These are phyloP conservation scores for Lasioglossum oenotherae DNA, from an alignment of 2,888 invertebrate genomes.

Conservation along the genomic window DNA sequence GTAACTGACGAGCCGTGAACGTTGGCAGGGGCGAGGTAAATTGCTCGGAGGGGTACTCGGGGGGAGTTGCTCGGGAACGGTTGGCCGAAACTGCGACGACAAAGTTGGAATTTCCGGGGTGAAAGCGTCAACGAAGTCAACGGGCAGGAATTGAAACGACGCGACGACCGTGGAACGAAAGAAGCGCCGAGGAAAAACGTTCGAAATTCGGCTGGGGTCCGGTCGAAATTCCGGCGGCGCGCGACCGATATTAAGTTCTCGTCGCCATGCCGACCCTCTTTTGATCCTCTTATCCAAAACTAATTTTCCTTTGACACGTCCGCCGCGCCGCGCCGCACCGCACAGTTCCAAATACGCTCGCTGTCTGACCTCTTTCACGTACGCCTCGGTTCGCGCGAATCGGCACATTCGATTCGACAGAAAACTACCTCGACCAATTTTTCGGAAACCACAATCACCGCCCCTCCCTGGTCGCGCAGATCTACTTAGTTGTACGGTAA, in stretches of 20 bases:
- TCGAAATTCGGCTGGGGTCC: not conserved
- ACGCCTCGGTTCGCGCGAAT: conserved; percentile 29
- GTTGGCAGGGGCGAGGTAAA: conserved; percentile 48
- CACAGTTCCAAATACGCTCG: conserved; percentile 54
- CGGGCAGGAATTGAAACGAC: conserved; percentile 50
- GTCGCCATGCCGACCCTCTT: conserved; percentile 36
- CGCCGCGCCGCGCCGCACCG: not conserved
- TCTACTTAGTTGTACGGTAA: too few relatives aligned
- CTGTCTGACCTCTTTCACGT: conserved; percentile 51
- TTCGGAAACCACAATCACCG: not conserved
- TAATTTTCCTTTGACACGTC: conserved; percentile 64
- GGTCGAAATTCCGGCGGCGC: conserved; percentile 34
- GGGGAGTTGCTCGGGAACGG: conserved; percentile 1
- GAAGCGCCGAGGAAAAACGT: not conserved
- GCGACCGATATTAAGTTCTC: conserved; percentile 54
- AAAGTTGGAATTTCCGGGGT: conserved; percentile 62
- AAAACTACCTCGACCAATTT: not conserved
- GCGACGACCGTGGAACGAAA: not conserved
- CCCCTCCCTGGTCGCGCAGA: not conserved
- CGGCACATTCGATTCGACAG: conserved; percentile 16
- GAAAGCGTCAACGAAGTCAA: conserved; percentile 61
- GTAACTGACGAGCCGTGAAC: conserved; percentile 52
- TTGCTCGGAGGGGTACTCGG: conserved; percentile 40
- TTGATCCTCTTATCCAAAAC: conserved; percentile 63
- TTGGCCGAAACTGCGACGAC: conserved; percentile 29